Evolutionary conservation across 2,113 vertebrate genomes (phyloP).

Genomic region (Fulica atra): DNA sequence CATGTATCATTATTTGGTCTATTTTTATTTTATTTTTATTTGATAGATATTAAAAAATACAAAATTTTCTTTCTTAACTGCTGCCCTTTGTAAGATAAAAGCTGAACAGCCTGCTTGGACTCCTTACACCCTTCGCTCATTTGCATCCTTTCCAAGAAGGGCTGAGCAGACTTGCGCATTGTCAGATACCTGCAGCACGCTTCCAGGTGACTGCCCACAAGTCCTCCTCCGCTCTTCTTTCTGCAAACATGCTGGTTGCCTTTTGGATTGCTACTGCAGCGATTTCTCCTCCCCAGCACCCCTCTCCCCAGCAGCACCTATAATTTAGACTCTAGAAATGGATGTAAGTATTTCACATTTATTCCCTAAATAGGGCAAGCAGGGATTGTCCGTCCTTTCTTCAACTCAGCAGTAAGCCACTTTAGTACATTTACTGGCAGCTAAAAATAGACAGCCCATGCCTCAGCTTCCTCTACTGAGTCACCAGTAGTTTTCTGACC

Average conservation of each 20-base stretch:
- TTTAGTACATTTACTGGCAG: slow-evolving; percentile 48
- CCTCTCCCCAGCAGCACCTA: neutral
- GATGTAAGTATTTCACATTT: slow-evolving; percentile 34
- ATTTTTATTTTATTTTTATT: neutral
- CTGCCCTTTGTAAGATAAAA: neutral
- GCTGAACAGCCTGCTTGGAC: neutral
- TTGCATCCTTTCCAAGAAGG: neutral
- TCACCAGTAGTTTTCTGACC: slow-evolving; percentile 39
- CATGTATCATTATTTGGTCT: neutral
- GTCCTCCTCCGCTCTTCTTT: neutral
- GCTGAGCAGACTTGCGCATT: neutral
- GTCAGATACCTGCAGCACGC: neutral
- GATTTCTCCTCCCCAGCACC: neutral
- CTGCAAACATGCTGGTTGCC: neutral
- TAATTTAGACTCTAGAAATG: neutral
- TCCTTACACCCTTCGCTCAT: neutral
- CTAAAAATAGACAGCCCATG: slow-evolving; percentile 45
- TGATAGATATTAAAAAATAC: neutral
- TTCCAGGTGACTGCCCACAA: neutral
- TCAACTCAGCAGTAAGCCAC: slow-evolving; percentile 55
- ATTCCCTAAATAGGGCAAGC: slow-evolving; percentile 65
- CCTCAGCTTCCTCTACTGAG: slow-evolving; percentile 12
- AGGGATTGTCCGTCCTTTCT: slow-evolving; percentile 39
- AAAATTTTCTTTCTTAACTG: neutral
- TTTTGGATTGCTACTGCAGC: neutral